These are phyloP conservation scores for Lepisosteus oculatus DNA, from an alignment of 2,113 vertebrate species.

Conservation along the genomic window DNA sequence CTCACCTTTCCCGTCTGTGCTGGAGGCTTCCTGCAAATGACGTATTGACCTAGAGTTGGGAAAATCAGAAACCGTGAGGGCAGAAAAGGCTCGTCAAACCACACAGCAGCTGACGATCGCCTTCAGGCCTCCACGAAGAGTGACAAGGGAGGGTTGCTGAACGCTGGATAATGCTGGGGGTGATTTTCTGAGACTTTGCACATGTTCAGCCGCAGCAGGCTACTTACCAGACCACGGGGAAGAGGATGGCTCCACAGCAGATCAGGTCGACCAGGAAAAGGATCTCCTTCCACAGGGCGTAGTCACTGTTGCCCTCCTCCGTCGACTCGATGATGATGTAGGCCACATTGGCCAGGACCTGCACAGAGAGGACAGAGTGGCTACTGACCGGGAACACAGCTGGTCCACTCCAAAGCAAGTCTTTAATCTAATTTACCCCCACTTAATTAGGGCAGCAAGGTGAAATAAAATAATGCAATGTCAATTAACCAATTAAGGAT, in stretches of 20 bases:
- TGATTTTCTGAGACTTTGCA: too few relatives aligned
- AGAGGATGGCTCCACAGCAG: slow-evolving; percentile 79
- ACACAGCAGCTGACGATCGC: too few relatives aligned
- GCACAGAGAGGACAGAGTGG: background rate
- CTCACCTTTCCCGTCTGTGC: slow-evolving; percentile 77
- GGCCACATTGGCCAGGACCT: slow-evolving; percentile 80
- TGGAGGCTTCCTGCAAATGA: slow-evolving; percentile 77
- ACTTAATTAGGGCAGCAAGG: too few relatives aligned
- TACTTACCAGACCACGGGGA: slow-evolving; percentile 78
- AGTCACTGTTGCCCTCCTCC: slow-evolving; percentile 75
- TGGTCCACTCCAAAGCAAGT: too few relatives aligned
- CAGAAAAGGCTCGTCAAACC: too few relatives aligned
- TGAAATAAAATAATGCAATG: background rate
- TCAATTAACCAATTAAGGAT: background rate
- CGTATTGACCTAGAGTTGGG: slow-evolving; percentile 70
- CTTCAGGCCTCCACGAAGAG: too few relatives aligned
- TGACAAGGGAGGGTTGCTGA: too few relatives aligned
- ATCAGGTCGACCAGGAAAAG: slow-evolving; percentile 80
- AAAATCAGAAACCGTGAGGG: background rate
- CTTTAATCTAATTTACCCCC: too few relatives aligned
- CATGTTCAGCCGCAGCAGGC: too few relatives aligned
- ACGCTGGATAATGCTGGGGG: too few relatives aligned
- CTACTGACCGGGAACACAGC: too few relatives aligned
- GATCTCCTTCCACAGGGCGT: slow-evolving; percentile 76
- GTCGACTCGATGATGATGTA: slow-evolving; percentile 79